Evolutionary conservation across 2,113 vertebrate species (phyloP).

Genomic region (Nycticorax nycticorax): DNA sequence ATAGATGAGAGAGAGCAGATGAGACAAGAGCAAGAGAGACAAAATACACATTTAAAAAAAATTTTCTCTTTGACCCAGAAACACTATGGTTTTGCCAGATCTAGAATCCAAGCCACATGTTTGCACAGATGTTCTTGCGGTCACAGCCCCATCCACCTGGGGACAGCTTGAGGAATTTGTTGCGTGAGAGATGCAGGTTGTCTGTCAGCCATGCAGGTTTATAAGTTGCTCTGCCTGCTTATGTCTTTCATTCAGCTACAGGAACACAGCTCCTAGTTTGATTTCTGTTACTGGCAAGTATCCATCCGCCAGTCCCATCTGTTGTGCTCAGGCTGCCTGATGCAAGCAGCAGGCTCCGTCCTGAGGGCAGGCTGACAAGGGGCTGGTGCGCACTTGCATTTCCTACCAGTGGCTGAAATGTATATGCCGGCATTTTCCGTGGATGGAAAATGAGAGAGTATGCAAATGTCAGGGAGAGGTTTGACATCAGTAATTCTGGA

Average conservation of each 20-base stretch:
- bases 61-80: neutral
- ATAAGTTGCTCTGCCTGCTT: neutral
- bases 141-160: neutral
- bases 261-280: neutral
- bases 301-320: neutral
- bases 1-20: neutral
- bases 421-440: neutral
- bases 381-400: neutral
- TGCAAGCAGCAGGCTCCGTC: neutral
- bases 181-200: neutral
- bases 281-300: conserved; percentile 36
- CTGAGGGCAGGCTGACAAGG: neutral
- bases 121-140: neutral
- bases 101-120: neutral
- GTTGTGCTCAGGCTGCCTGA: neutral
- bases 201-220: neutral
- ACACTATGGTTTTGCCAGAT: neutral
- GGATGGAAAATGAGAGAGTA: neutral
- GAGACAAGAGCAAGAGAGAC: neutral
- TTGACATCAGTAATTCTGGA: neutral
- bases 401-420: neutral
- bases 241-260: neutral
- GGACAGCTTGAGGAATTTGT: neutral
- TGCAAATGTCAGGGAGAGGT: neutral
- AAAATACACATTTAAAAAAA: neutral